Evolutionary conservation across 2,797 vertebrate species (phyloP), one percentile per base, ranked within the genome.

Genomic region (Sebastes oblongus): DNA sequence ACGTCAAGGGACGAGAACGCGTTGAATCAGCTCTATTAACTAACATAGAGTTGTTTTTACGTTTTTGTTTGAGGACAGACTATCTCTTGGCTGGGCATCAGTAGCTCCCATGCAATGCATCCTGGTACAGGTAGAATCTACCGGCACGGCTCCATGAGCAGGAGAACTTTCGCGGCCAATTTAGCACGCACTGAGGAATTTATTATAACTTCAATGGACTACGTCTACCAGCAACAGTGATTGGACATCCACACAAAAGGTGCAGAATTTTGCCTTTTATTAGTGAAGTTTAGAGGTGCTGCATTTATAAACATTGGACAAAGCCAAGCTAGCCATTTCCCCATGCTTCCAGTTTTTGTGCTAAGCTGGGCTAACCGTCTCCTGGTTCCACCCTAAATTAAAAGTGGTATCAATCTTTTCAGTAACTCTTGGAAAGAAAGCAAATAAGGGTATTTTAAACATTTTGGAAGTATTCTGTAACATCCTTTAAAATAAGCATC

Each of bases 251-350:
- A 50, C 46, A 50, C 46, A 10, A 54, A 54, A 54, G 7, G 20
- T 22, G 20, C 50, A 54, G 8, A 11, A 54, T 54, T n/a, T 22
- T 54, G 4, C 4, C 50, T 54, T 54, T 34, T 7, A 34, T 8
- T 7, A 12, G 0, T 0, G 18, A 34, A 6, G 27, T 61, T 32
- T n/a, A 32, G 59, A 62, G 11, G 2, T 32, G 4, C 1, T 16
- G 6, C n/a, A 10, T 65, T 71, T 56, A 42, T 29, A 4, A 22
- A 36, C 6, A 20, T 50, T 66, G 3, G 25, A 58, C 42, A 46
- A 46, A 46, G 16, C 42, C 42, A 46, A 46, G 42, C 42, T 13
- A 29, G 8, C 29, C 52, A 22, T 61, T 34, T 54, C 12, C 12
- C 9, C 3, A 3, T 8, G 8, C 72, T 27, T 42, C 10, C 54